These are phyloP conservation scores for Dryas iulia DNA, from an alignment of 1,140 invertebrate species.

Conservation along the genomic window DNA sequence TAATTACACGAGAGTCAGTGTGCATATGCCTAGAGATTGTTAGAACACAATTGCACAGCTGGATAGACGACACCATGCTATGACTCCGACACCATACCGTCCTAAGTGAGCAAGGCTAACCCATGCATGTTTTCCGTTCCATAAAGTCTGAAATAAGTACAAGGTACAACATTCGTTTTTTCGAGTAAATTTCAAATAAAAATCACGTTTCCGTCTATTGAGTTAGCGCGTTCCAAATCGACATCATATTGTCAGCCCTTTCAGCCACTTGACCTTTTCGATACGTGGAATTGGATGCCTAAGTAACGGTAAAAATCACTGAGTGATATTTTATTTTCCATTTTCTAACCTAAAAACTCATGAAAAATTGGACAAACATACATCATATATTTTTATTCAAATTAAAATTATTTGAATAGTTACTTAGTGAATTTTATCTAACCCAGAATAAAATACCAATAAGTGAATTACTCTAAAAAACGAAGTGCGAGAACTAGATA, in stretches of 20 bases:
- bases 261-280: conserved; percentile 3
- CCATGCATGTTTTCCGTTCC: conserved; percentile 57
- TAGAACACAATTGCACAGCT: conserved; percentile 61
- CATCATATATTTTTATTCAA: too few relatives aligned
- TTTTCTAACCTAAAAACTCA: too few relatives aligned
- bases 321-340: background rate
- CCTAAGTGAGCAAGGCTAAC: conserved; percentile 40
- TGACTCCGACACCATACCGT: conserved; percentile 11
- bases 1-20: conserved; percentile 44
- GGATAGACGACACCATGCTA: conserved; percentile 45
- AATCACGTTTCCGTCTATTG: conserved; percentile 14
- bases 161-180: conserved; percentile 20
- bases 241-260: conserved; percentile 3
- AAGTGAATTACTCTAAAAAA: background rate
- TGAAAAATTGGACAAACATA: too few relatives aligned
- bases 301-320: background rate
- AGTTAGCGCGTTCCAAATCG: conserved; percentile 6
- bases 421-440: background rate
- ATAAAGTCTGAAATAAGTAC: conserved; percentile 41
- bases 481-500: background rate
- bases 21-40: conserved; percentile 50
- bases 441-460: background rate
- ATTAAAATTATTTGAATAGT: background rate
- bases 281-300: background rate
- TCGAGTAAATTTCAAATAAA: conserved; percentile 22